These are phyloP conservation scores for Drosophila robusta DNA, from an alignment of 2,888 invertebrate genomes.

Conservation along the genomic window DNA sequence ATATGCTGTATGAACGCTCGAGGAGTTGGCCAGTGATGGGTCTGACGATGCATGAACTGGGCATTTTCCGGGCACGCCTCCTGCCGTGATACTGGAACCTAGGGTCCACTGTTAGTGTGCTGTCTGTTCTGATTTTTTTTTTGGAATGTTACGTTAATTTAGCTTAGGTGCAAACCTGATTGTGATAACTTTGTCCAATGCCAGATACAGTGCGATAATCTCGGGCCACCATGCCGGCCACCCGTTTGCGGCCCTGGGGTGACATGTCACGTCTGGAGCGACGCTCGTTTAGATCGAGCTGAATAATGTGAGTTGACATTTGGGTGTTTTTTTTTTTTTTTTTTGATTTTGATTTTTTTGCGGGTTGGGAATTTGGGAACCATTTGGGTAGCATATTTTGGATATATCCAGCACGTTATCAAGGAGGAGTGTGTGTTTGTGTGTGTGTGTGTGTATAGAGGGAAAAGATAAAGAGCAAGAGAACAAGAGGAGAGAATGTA, in stretches of 20 bases:
- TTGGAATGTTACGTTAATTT: slow-evolving; percentile 62
- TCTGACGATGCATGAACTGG: not conserved
- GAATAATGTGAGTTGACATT: slow-evolving; percentile 57
- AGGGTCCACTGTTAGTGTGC: slow-evolving; percentile 1
- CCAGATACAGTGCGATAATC: slow-evolving; percentile 86
- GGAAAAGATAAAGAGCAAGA: slow-evolving; percentile 37
- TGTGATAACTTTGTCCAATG: slow-evolving; percentile 85
- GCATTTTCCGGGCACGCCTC: not conserved
- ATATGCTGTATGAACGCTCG: slow-evolving; percentile 9
- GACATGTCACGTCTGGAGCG: slow-evolving; percentile 94
- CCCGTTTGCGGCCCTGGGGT: slow-evolving; percentile 90
- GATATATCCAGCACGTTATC: slow-evolving; percentile 35
- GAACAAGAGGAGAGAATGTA: slow-evolving; percentile 64
- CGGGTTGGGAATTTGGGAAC: slow-evolving; percentile 24
- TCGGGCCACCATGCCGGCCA: slow-evolving; percentile 89
- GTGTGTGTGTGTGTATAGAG: slow-evolving; percentile 17
- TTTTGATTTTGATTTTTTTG: not conserved
- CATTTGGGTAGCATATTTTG: slow-evolving; percentile 8
- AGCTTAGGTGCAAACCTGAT: slow-evolving; percentile 84
- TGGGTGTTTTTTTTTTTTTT: not conserved
- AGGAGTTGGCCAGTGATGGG: not conserved
- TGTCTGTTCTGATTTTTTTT: slow-evolving; percentile 44
- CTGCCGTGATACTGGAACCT: not conserved
- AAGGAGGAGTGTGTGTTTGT: slow-evolving; percentile 7
- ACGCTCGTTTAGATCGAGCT: slow-evolving; percentile 88